Evolutionary conservation across 1,140 invertebrate genomes (phyloP), one percentile per base, ranked within the genome.

Genomic region (Epicauta chinensis): DNA sequence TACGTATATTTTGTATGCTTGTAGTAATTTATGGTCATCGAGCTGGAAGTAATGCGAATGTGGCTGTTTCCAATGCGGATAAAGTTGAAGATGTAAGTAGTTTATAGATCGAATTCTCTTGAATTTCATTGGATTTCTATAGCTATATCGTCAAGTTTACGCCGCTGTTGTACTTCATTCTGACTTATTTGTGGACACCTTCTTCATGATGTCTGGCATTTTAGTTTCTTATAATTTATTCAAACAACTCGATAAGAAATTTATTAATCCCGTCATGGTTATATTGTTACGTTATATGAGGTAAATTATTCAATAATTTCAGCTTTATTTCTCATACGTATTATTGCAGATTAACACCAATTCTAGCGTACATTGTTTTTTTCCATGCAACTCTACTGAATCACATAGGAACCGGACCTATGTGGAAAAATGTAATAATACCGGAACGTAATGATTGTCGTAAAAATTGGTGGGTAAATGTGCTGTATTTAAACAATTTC

Each of bases 131-230:
- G 35, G 40, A 56, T 43, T 35, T 58, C 61, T 64, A 46, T 39
- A 67, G 64, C 58, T 66, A 64, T 69, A 66, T 50, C 53, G 65
- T 44, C 57, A 62, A 16, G 14, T 57, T 15, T 51, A 60, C 0
- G 73, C 71, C 0, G 58, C 72, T 51, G 62, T 77, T 11, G 39
- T 76, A 3, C 68, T 77, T 6, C 81, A 83, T 66, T 77, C 77
- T 6, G 76, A 80, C 51, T 65, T 83, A 2, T 75, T 80, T 37
- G 81, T 83, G 3, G 82, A 85, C 61, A 73, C 79, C 0, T 85
- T 83, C 64, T 83, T 83, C 56, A 56, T 81, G 17, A 59, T 78
- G 11, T 82, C 82, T 60, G 82, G 81, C 34, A 51, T 78, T 14
- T 62, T 81, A 10, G 70, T 78, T 1, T 63, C 71, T 13, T 78